Evolutionary conservation across 2,113 vertebrate genomes (phyloP), one percentile per base, ranked within the genome.

Genomic region (Phodopus roborovskii): DNA sequence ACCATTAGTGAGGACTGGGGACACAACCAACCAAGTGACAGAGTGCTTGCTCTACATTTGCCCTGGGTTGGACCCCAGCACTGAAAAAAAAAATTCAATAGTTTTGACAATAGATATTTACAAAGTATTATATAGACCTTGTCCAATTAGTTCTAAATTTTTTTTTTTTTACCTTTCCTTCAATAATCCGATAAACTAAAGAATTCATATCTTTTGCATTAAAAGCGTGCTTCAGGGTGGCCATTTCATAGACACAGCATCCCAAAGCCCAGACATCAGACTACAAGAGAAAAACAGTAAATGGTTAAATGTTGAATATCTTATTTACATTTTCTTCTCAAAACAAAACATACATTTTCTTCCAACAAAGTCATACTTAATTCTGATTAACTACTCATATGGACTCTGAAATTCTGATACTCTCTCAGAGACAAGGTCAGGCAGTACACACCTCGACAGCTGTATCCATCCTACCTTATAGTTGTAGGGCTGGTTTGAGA

Each of bases 121-220:
- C 33, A 97, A 97, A 90, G 33, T 73, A 93, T 62, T 93, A 88
- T 91, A 91, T 83, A 92, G 81, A 93, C 3, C 26, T 90, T 93
- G 74, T 28, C 71, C 64, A 42, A 0, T 90, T 90, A 93, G 26
- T 0, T 95, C 4, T 0, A 53, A 45, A 92, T 79, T 64, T 39
- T 60, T 42, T 93, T 58, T 95, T 98, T 71, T 95, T 98, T 98
- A 99, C 99, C 99, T 99, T 99, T 98, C 99, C 99, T 98, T 99
- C 99, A 89, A 99, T 99, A 95, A 99, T 99, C 89, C 99, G 99
- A 96, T 99, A 99, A 77, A 99, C 99, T 96, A 99, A 98, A 56
- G 99, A 99, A 98, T 99, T 99, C 99, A 99, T 99, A 98, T 99
- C 99, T 97, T 99, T 99, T 74, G 99, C 99, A 89, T 99, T 99